Base-by-base conservation (phyloP, 2,888 invertebrate species). In the Trisateles emortualis region DNA sequence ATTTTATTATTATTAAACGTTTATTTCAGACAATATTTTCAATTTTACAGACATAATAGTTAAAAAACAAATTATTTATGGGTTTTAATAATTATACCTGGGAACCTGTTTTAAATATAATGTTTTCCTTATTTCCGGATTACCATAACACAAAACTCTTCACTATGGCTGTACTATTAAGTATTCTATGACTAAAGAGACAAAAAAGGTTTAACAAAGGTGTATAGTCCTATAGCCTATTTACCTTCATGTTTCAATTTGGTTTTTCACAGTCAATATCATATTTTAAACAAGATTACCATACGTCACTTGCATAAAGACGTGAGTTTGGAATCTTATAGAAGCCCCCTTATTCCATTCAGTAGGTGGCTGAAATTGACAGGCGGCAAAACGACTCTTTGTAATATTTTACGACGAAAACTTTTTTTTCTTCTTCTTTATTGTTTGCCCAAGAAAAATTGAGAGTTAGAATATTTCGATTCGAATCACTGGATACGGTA, bases 321-420 rank as follows among this genome's bases (percentile, higher is more conserved):
- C 3, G 3, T 13, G 19, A 16, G n/a, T 29, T 33, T 16, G 11
- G 39, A 51, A 32, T 52, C 13, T 39, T 45, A 30, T 32, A 51
- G 19, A 39, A 41, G 40, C 36, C 36, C 42, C 39, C 39, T 48
- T 45, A 39, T 46, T 43, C 47, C 33, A 52, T 68, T 55, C 52
- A 59, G 44, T 39, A 50, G 33, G 33, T 52, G 52, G 52, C 64
- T 72, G 65, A 44, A 44, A 52, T 64, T 50, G 72, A 69, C 72
- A 72, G 64, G 48, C 54, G 56, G 51, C 36, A 64, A 55, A 45
- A 51, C 48, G 52, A 64, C 41, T 52, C 72, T 60, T 67, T 68
- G 68, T 64, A 59, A 69, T 69, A 72, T 61, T 72, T 68, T 65
- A 59, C 36, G 64, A 52, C 49, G 42, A 46, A 57, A 54, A 19